A percentile compares a stretch with the other conserved stretches of the same genome.
Conservation (phyloP, 64 coral and sea anemone species). For the Montipora cactus region DNA sequence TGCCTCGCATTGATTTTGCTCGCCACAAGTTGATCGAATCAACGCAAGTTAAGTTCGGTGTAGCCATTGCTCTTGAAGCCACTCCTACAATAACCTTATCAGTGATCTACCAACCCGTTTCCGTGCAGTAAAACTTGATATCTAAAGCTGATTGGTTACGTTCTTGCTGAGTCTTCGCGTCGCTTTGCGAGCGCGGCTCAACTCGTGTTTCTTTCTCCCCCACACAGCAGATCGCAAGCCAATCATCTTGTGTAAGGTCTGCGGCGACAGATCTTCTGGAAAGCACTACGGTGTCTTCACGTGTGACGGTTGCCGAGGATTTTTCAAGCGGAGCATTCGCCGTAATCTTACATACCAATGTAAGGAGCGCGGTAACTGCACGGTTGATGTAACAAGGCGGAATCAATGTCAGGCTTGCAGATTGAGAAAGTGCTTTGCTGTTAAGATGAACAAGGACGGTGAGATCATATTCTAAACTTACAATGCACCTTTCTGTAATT, state of each 20-base stretch:
- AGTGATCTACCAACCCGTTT: background rate
- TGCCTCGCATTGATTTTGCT: conserved; percentile 39
- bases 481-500: background rate
- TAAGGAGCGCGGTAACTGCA: conserved; percentile 90
- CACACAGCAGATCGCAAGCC: conserved; percentile 79
- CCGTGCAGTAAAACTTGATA: background rate
- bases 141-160: conserved; percentile 18
- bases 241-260: conserved; percentile 89
- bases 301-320: conserved; percentile 95
- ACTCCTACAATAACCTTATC: conserved; percentile 17
- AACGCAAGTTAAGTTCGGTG: background rate
- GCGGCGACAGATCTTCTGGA: conserved; percentile 95
- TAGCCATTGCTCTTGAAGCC: background rate
- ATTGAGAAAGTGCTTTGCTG: conserved; percentile 91
- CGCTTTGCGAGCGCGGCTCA: background rate
- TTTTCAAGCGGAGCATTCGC: conserved; percentile 96
- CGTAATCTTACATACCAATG: conserved; percentile 88
- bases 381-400: conserved; percentile 90
- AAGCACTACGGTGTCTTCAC: conserved; percentile 99
- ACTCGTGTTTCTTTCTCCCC: background rate
- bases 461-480: conserved; percentile 5
- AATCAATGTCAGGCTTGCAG: conserved; percentile 99
- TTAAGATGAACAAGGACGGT: conserved; percentile 98
- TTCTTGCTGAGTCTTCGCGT: background rate
- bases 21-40: conserved; percentile 33